Conservation (phyloP, 2,113 vertebrate genomes). For the Eulacestoma nigropectus region DNA sequence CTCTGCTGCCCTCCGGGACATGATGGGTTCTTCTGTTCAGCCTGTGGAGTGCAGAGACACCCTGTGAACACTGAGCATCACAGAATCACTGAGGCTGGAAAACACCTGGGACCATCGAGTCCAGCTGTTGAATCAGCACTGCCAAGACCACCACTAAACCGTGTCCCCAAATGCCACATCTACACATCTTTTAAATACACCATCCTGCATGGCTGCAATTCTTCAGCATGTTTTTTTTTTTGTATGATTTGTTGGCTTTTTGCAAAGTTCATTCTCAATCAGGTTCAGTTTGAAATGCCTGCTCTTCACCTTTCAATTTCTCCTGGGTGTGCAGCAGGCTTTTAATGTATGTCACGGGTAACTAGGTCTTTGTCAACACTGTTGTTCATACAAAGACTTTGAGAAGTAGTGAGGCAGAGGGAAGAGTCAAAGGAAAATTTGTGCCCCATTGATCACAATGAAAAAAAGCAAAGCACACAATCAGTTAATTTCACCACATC, state of each 20-base stretch:
- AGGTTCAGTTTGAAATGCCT: not conserved
- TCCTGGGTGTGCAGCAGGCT: not conserved
- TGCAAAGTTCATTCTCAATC: not conserved
- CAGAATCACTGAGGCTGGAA: not conserved
- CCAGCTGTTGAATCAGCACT: not conserved
- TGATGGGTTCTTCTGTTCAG: not conserved
- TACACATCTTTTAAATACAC: not conserved
- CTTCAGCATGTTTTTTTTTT: fast-evolving
- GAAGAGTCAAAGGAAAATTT: not conserved
- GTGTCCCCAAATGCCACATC: not conserved
- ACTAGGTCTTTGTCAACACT: not conserved
- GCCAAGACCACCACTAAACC: not conserved
- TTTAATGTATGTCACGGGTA: not conserved
- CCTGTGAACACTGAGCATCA: not conserved
- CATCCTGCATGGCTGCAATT: not conserved
- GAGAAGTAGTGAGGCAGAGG: not conserved
- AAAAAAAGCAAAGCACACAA: not conserved
- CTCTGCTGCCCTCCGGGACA: not conserved
- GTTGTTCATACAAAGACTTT: not conserved
- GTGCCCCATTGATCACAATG: fast-evolving
- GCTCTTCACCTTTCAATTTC: not conserved
- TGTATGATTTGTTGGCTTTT: not conserved
- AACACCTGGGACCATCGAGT: fast-evolving
- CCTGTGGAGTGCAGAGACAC: too few relatives aligned
- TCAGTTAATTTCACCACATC: not conserved